These are phyloP conservation scores for Halichoeres trimaculatus DNA, from an alignment of 2,113 vertebrate species.

Conservation along the genomic window DNA sequence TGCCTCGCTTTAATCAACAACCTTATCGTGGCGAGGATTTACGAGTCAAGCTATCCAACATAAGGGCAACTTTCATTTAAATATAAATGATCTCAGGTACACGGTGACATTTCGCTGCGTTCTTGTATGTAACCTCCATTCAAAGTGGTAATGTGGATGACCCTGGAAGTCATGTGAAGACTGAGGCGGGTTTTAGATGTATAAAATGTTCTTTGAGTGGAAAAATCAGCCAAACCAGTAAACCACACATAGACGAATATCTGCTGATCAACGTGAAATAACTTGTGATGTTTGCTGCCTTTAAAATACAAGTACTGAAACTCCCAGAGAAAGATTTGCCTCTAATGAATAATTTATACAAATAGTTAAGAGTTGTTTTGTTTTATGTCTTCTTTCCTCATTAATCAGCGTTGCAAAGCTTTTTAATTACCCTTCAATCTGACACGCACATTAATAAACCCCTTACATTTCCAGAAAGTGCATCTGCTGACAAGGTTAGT, in stretches of 20 bases:
- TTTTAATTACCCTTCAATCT: too few species aligned
- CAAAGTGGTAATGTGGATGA: not conserved
- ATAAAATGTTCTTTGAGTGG: not conserved
- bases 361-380: too few species aligned
- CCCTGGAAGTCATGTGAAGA: not conserved
- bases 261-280: not conserved
- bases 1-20: not conserved
- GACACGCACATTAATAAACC: too few species aligned
- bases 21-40: not conserved
- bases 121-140: not conserved
- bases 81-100: not conserved
- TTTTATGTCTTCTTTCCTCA: not conserved
- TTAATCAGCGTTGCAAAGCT: not conserved
- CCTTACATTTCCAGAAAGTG: too few species aligned
- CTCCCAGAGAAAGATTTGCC: not conserved
- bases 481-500: too few species aligned
- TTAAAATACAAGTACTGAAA: not conserved
- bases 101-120: not conserved
- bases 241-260: not conserved
- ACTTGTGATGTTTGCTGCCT: not conserved
- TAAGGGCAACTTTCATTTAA: not conserved
- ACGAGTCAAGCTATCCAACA: not conserved
- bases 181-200: not conserved
- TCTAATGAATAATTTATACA: too few species aligned
- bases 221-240: not conserved